Percentiles rank a stretch among this genome's conserved stretches.
phyloP scores from a whole-genome alignment of 30 jellyfish, hydroid and myxozoan species.

The Mastigias papua region DNA sequence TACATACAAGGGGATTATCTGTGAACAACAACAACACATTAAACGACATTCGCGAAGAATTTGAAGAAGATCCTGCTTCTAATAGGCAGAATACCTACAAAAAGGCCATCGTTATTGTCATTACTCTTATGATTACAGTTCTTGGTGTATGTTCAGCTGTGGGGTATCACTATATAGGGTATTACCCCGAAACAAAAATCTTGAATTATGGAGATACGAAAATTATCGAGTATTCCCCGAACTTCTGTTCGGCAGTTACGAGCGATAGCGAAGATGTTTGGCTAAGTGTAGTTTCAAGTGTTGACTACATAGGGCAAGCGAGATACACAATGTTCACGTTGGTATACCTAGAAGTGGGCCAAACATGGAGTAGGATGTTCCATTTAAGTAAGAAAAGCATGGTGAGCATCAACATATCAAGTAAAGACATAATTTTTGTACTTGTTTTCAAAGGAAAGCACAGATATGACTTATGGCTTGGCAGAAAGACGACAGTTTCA shows the following conservation, averaged over 20 bases:
- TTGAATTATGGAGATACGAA: conserved; percentile 76
- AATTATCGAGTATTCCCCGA: conserved; percentile 64
- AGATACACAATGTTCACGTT: conserved; percentile 32
- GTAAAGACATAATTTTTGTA: conserved; percentile 53
- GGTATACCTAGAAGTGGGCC: conserved; percentile 30
- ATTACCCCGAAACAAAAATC: conserved; percentile 54
- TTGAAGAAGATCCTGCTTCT: neutral
- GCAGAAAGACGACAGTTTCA: conserved; percentile 70
- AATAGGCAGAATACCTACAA: neutral
- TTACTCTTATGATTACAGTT: conserved; percentile 11
- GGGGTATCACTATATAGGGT: conserved; percentile 65
- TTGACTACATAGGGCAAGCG: neutral
- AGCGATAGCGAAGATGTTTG: conserved; percentile 26
- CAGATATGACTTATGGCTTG: conserved; percentile 69
- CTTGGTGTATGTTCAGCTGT: conserved; percentile 46
- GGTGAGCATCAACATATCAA: conserved; percentile 23
- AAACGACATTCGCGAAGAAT: conserved; percentile 46
- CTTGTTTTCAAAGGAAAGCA: conserved; percentile 59
- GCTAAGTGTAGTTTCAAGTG: conserved; percentile 42
- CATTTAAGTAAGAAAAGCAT: conserved; percentile 43
- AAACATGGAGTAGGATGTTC: conserved; percentile 76
- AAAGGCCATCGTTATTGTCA: conserved; percentile 8
- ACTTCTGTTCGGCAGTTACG: conserved; percentile 75
- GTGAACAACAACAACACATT: neutral
- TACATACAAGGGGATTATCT: neutral